Conservation (phyloP, 2,797 vertebrate species). For the Gymnocypris eckloni region DNA sequence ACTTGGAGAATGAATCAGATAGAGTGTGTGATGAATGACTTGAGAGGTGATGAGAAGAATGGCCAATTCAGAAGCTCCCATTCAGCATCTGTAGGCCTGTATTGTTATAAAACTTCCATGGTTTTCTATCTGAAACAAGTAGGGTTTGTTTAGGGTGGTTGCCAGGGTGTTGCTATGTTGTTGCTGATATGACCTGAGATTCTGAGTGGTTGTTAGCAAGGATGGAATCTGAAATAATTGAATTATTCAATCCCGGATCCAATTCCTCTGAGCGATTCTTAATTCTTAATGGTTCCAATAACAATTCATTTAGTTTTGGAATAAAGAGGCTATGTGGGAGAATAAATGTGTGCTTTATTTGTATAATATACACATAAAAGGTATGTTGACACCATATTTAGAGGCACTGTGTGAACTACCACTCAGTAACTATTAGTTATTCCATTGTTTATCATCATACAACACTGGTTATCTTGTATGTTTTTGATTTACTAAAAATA, state of each 20-base stretch:
- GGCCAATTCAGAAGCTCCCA: neutral
- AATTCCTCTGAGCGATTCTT: neutral
- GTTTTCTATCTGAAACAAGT: neutral
- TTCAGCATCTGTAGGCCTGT: neutral
- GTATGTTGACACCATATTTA: neutral
- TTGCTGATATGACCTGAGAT: neutral
- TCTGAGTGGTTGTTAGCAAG: neutral
- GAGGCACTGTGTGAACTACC: too few species aligned
- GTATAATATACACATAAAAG: neutral
- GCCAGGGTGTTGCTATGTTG: neutral
- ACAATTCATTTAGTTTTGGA: neutral
- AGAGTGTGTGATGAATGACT: conserved; percentile 21
- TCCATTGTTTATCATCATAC: neutral
- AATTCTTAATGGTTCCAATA: neutral
- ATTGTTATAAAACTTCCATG: neutral
- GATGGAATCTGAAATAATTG: neutral
- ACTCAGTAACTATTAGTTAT: too few species aligned
- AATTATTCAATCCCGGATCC: too few species aligned
- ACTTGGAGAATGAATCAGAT: conserved; percentile 16
- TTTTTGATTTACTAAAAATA: neutral
- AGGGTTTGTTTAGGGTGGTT: neutral
- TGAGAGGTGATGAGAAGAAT: conserved; percentile 14
- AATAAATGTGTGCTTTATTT: neutral
- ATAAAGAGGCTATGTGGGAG: neutral
- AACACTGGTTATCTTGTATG: neutral